phyloP scores from a whole-genome alignment of 2,113 vertebrate genomes.

The Boleophthalmus pectinirostris region DNA sequence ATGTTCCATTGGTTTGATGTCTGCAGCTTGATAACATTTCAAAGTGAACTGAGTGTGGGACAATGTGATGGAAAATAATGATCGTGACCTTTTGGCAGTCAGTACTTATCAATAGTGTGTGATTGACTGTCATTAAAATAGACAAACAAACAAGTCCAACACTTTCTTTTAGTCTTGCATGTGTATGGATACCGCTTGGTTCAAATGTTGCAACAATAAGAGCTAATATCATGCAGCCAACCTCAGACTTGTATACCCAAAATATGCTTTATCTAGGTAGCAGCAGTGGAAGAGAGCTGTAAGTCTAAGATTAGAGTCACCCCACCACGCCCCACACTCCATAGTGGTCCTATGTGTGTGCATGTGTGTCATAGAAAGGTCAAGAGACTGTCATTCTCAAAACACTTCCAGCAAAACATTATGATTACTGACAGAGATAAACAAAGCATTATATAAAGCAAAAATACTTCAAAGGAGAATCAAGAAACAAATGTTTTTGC shows the following conservation, averaged over 20 bases:
- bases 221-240: constrained; percentile 17
- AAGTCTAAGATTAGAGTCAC: constrained; percentile 68
- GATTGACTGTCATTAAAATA: constrained; percentile 2
- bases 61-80: constrained; percentile 33
- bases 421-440: not conserved
- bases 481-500: not conserved
- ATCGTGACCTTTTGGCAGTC: constrained; percentile 24
- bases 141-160: constrained; percentile 3
- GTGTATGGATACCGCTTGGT: not conserved
- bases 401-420: not conserved
- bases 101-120: constrained; percentile 22
- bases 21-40: constrained; percentile 21
- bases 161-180: not conserved
- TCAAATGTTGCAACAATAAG: not conserved
- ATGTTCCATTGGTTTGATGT: not conserved
- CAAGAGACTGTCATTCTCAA: not conserved
- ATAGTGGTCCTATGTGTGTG: constrained; percentile 11
- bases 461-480: not conserved
- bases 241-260: constrained; percentile 24
- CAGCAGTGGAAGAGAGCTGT: constrained; percentile 58
- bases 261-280: constrained; percentile 63
- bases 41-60: constrained; percentile 22
- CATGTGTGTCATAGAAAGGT: constrained; percentile 1
- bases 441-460: not conserved
- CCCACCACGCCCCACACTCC: constrained; percentile 37